Evolutionary conservation across 2,113 vertebrate species (phyloP).

Genomic region (Xiphophorus maculatus): DNA sequence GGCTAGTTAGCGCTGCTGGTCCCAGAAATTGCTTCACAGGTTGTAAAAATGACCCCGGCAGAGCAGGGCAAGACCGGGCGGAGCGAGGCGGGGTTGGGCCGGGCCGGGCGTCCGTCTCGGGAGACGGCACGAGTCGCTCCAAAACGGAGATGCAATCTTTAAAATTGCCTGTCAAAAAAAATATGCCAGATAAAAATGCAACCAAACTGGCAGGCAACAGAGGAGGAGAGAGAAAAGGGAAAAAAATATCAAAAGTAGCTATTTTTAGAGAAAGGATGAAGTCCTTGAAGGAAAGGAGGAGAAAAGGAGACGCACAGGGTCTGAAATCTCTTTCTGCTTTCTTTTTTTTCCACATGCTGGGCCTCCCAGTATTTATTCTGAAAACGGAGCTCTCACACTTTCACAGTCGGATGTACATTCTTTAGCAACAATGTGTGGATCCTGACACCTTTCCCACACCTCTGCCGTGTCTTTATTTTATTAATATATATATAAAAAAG

Average conservation of each 20-base stretch:
- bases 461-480: not conserved
- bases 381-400: not conserved
- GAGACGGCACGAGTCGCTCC: slow-evolving; percentile 29
- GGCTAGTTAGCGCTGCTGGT: slow-evolving; percentile 17
- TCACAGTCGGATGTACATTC: not conserved
- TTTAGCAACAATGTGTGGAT: not conserved
- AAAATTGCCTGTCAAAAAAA: slow-evolving; percentile 64
- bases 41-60: slow-evolving; percentile 28
- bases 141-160: slow-evolving; percentile 66
- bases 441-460: not conserved
- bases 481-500: not conserved
- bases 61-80: not conserved
- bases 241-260: not conserved
- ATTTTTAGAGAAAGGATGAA: slow-evolving; percentile 38
- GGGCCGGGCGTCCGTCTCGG: slow-evolving; percentile 12
- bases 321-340: slow-evolving; percentile 22
- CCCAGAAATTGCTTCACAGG: slow-evolving; percentile 29
- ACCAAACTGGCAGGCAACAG: slow-evolving; percentile 27
- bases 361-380: slow-evolving; percentile 1
- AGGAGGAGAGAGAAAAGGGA: not conserved
- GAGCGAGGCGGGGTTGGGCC: not conserved
- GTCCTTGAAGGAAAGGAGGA: not conserved
- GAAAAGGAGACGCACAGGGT: not conserved
- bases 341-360: slow-evolving; percentile 15
- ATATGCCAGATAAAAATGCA: slow-evolving; percentile 53